Evolutionary conservation across 2,888 invertebrate species (phyloP).

Genomic region (Eupeodes luniger): DNA sequence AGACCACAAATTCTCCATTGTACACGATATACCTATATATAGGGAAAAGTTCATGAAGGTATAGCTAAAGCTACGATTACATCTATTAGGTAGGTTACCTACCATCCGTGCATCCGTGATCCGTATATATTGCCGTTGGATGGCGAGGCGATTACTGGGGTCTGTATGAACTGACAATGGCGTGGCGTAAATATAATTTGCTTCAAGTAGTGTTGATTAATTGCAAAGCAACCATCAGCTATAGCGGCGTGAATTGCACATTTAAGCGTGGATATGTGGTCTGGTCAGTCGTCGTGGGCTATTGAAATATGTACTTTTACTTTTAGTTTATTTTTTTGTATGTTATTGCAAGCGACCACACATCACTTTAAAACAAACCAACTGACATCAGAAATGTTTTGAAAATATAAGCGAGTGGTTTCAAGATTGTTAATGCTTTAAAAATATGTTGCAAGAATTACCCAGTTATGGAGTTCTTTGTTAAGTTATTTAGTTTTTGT

Average conservation of each 20-base stretch:
- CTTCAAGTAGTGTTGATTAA: conserved; percentile 56
- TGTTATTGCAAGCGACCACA: conserved; percentile 4
- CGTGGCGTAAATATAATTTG: conserved; percentile 16
- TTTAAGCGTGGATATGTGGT: conserved; percentile 1
- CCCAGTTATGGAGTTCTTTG: conserved; percentile 21
- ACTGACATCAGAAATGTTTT: neutral
- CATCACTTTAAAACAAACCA: conserved; percentile 2
- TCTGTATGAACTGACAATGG: conserved; percentile 1
- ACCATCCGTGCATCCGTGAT: neutral
- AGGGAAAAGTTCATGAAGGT: conserved; percentile 4
- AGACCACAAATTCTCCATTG: neutral
- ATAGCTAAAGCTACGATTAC: neutral
- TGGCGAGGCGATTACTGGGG: neutral
- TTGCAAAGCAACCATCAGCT: conserved; percentile 43
- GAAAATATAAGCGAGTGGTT: neutral
- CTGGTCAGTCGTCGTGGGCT: conserved; percentile 10
- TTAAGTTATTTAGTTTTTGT: neutral
- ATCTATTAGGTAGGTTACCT: neutral
- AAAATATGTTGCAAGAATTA: conserved; percentile 21
- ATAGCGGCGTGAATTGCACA: conserved; percentile 36
- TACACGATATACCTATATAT: neutral
- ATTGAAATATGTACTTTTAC: conserved; percentile 60
- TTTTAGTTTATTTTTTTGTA: conserved; percentile 1
- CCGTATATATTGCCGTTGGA: neutral
- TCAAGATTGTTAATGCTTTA: neutral